A percentile compares a stretch with the other conserved stretches of the same genome.
Conservation (phyloP, 1,140 invertebrate genomes). For the Meteorus sp. region DNA sequence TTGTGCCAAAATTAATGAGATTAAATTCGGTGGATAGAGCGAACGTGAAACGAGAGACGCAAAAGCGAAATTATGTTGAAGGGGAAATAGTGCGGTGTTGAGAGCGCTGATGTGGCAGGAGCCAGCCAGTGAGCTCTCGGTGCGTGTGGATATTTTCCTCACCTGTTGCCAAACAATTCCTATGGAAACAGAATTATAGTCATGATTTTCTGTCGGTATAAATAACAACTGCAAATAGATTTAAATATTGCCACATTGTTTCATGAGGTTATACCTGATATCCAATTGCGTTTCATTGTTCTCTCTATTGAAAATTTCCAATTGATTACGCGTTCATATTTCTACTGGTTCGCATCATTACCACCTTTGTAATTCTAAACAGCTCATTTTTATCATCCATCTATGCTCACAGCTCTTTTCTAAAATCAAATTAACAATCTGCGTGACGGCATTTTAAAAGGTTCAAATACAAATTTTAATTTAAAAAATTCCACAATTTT, state of each 20-base stretch:
- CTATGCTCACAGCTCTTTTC: no score
- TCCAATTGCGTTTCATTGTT: no score
- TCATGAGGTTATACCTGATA: no score
- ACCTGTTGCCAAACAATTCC: constrained; percentile 58
- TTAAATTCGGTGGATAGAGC: constrained; percentile 10
- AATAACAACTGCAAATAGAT: constrained; percentile 30
- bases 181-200: constrained; percentile 53
- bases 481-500: no score
- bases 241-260: constrained; percentile 11
- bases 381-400: background rate
- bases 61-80: constrained; percentile 25
- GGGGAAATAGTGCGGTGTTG: no score
- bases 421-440: no score
- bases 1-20: constrained; percentile 29
- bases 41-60: constrained; percentile 25
- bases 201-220: constrained; percentile 43
- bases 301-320: constrained; percentile 6
- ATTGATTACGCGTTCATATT: constrained; percentile 9
- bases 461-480: no score
- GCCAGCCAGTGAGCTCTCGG: constrained; percentile 24
- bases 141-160: constrained; percentile 51
- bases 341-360: constrained; percentile 5
- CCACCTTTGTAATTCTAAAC: background rate
- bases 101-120: constrained; percentile 15
- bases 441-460: no score